phyloP scores from a whole-genome alignment of 2,113 vertebrate species.

The Tympanuchus pallidicinctus region DNA sequence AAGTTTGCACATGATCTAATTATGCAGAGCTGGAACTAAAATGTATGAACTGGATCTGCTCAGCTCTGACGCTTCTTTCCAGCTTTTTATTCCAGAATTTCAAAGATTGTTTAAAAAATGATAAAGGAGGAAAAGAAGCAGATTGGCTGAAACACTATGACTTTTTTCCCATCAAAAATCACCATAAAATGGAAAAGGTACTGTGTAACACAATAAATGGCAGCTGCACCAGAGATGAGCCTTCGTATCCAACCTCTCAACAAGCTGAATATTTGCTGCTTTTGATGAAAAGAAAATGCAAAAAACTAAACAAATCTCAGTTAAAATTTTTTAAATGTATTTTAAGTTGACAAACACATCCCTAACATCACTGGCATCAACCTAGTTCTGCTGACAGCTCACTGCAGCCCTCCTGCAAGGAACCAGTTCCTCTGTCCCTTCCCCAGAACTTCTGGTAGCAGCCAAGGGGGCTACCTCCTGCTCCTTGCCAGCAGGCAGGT shows the following conservation, averaged over 20 bases:
- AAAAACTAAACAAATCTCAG: neutral
- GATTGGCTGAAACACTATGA: conserved; percentile 2
- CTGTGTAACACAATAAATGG: neutral
- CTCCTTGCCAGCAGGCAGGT: neutral
- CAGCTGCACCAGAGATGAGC: neutral
- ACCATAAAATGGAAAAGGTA: neutral
- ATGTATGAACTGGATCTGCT: neutral
- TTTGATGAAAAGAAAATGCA: neutral
- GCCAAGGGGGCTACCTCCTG: neutral
- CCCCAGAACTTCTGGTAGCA: neutral
- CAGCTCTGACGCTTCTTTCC: conserved; percentile 18
- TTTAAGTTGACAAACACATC: neutral
- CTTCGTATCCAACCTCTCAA: conserved; percentile 14
- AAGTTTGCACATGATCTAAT: conserved; percentile 54
- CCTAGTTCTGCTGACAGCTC: neutral
- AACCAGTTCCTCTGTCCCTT: fast-evolving
- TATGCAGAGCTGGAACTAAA: conserved; percentile 39
- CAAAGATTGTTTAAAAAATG: neutral
- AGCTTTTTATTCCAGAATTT: conserved; percentile 43
- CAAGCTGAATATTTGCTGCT: neutral
- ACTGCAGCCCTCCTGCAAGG: neutral
- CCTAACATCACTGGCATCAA: neutral
- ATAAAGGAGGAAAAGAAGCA: neutral
- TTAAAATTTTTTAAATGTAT: neutral
- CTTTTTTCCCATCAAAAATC: conserved; percentile 28